Conservation (phyloP, 2,888 invertebrate species). For the Steromphala cineraria region DNA sequence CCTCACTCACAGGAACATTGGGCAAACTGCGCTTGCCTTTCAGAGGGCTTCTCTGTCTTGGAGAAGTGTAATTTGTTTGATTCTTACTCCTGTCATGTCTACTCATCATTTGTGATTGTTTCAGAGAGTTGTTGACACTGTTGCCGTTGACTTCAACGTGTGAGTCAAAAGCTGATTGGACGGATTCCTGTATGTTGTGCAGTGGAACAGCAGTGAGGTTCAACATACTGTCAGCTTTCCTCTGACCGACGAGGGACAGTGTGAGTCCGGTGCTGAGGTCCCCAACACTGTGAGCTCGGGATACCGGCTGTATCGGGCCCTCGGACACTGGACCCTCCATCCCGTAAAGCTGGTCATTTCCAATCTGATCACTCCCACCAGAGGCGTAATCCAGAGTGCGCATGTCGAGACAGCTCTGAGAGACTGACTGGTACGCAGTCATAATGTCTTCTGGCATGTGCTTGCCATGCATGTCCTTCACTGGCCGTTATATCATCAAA, state of each 20-base stretch:
- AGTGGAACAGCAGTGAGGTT: conserved; percentile 19
- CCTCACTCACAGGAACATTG: conserved; percentile 49
- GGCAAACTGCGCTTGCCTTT: conserved; percentile 39
- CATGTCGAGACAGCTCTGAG: conserved; percentile 17
- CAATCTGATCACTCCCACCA: not conserved
- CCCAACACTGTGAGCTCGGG: conserved; percentile 55
- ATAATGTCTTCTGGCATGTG: not conserved
- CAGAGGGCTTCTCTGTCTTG: not conserved
- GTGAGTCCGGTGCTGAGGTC: conserved; percentile 57
- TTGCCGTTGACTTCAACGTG: not conserved
- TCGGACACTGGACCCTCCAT: conserved; percentile 19
- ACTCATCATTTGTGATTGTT: not conserved
- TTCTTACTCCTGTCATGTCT: not conserved
- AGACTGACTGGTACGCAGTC: not conserved
- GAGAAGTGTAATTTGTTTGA: not conserved
- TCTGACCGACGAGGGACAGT: conserved; percentile 59
- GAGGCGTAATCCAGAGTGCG: not conserved
- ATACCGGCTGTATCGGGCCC: conserved; percentile 42
- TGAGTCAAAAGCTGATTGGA: not conserved
- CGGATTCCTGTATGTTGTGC: not conserved
- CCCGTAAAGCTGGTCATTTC: conserved; percentile 19
- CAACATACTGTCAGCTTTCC: conserved; percentile 52
- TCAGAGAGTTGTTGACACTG: not conserved
- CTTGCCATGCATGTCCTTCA: too few species aligned
- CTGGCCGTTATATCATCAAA: too few species aligned